Evolutionary conservation across 2,113 vertebrate genomes (phyloP).

Genomic region (Onychostoma macrolepis): DNA sequence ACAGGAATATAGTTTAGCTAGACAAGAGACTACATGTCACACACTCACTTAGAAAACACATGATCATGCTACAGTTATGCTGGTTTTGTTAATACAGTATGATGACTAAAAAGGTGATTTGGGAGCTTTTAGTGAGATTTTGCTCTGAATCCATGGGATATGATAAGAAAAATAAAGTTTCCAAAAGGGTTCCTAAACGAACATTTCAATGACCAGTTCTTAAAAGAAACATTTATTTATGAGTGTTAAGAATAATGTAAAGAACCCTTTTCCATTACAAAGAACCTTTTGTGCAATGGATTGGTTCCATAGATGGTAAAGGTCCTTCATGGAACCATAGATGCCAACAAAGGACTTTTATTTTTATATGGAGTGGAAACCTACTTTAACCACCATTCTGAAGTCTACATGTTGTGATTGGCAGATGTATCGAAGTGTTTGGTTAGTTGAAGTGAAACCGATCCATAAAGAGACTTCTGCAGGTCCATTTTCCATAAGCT

Average conservation of each 20-base stretch:
- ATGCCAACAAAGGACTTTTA: neutral
- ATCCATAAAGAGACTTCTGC: neutral
- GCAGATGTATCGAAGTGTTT: neutral
- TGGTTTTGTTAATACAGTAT: neutral
- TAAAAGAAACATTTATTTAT: neutral
- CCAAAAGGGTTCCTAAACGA: neutral
- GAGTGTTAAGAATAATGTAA: neutral
- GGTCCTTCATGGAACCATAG: neutral
- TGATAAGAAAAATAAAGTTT: neutral
- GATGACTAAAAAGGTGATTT: neutral
- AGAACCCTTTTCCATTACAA: neutral
- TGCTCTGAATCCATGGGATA: neutral
- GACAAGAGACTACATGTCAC: neutral
- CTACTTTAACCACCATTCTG: neutral
- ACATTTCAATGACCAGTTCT: neutral
- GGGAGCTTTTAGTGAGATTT: neutral
- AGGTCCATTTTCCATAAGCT: neutral
- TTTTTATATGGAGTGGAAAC: too few relatives aligned
- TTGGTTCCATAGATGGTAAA: neutral
- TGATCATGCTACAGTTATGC: neutral
- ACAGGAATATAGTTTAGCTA: neutral
- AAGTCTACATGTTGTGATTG: conserved; percentile 21
- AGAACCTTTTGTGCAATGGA: neutral
- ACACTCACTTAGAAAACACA: neutral
- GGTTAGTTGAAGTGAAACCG: conserved; percentile 1